Conservation (phyloP, 2,797 vertebrate species). For the Silurus aristotelis region DNA sequence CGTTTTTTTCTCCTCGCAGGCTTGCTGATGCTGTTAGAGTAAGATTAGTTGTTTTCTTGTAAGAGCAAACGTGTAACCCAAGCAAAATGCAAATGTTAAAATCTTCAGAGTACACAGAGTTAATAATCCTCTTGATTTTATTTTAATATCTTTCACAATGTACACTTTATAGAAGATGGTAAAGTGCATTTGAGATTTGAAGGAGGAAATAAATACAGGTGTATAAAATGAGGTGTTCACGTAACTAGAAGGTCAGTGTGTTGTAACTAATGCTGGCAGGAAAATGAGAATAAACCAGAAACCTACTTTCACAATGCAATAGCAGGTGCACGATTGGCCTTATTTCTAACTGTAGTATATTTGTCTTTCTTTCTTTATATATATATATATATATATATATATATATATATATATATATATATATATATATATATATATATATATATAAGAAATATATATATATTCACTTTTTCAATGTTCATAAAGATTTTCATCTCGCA, state of each 20-base stretch:
- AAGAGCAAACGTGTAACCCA: background rate
- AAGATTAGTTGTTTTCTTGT: background rate
- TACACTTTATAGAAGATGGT: conserved; percentile 68
- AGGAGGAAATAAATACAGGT: conserved; percentile 17
- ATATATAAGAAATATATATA: no score
- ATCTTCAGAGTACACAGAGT: background rate
- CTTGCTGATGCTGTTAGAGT: background rate
- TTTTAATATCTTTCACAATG: conserved; percentile 67
- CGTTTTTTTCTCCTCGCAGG: background rate
- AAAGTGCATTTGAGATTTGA: conserved; percentile 69
- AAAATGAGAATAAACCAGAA: conserved; percentile 4
- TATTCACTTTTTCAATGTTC: no score
- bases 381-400: no score
- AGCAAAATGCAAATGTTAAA: background rate
- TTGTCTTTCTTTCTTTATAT: background rate
- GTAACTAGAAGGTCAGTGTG: background rate
- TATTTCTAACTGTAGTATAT: background rate
- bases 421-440: no score
- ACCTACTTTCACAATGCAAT: conserved; percentile 35
- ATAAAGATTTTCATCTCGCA: background rate
- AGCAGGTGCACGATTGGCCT: conserved; percentile 6
- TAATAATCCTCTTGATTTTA: conserved; percentile 56
- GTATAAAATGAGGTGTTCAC: conserved; percentile 24
- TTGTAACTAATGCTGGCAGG: background rate
- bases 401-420: background rate